A percentile compares a stretch with the other conserved stretches of the same genome.
Conservation (phyloP, 92 coral and sea anemone genomes). For the Umimayanthus kanabou region DNA sequence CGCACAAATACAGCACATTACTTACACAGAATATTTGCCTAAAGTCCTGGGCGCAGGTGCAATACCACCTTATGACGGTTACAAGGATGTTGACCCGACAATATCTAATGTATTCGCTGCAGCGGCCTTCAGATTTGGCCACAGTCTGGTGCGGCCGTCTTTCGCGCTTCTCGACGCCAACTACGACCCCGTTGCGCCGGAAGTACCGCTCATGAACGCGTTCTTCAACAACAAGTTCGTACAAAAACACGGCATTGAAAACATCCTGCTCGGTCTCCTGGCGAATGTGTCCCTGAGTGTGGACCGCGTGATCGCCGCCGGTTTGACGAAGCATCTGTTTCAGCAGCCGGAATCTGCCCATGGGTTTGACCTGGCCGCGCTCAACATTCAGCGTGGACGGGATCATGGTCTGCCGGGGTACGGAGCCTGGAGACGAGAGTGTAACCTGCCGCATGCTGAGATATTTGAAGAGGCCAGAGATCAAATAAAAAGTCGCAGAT, state of each 20-base stretch:
- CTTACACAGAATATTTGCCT: conserved; percentile 82
- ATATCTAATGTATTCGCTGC: conserved; percentile 85
- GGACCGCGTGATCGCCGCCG: conserved; percentile 76
- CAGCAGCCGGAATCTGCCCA: conserved; percentile 97
- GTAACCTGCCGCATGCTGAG: conserved; percentile 86
- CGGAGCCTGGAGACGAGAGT: conserved; percentile 98
- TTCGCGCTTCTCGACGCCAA: conserved; percentile 81
- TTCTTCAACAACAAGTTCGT: conserved; percentile 91
- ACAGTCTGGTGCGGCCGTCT: conserved; percentile 84
- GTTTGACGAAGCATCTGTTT: conserved; percentile 88
- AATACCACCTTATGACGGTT: conserved; percentile 72
- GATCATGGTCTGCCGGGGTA: conserved; percentile 97
- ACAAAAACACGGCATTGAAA: conserved; percentile 78
- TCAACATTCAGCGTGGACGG: conserved; percentile 96
- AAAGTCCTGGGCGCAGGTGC: conserved; percentile 77
- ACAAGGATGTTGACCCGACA: conserved; percentile 80
- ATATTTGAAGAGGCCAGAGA: conserved; percentile 83
- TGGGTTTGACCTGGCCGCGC: conserved; percentile 94
- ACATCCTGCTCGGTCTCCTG: conserved; percentile 89
- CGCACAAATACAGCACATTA: conserved; percentile 90
- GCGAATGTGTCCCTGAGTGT: conserved; percentile 82
- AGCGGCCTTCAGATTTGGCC: conserved; percentile 94
- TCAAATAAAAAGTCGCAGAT: conserved; percentile 69
- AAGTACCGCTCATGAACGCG: conserved; percentile 77
- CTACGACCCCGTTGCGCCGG: conserved; percentile 83